Conservation (phyloP, 1,140 invertebrate genomes). For the Steinernema khuongi region DNA sequence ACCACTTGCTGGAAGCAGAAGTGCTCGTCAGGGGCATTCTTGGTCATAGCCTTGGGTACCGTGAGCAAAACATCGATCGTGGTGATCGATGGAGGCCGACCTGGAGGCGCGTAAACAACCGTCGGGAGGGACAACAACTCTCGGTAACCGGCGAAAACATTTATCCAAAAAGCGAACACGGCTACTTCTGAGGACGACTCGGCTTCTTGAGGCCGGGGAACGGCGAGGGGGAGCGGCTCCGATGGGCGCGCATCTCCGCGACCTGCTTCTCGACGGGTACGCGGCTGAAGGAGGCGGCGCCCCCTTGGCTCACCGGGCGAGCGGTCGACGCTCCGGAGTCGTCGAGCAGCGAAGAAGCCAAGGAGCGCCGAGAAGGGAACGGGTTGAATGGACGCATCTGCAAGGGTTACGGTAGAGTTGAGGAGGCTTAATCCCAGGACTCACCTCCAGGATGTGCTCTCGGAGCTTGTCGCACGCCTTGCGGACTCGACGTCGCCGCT, state of each 20-base stretch:
- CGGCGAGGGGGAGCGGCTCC: background rate
- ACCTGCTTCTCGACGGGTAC: background rate
- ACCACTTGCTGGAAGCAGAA: too few species aligned
- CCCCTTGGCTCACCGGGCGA: background rate
- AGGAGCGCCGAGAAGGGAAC: background rate
- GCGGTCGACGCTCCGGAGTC: background rate
- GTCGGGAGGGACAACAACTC: too few species aligned
- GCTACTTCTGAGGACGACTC: background rate
- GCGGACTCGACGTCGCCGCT: background rate
- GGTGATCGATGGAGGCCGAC: too few species aligned
- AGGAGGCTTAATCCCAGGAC: too few species aligned
- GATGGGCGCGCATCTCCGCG: background rate
- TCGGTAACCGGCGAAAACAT: too few species aligned
- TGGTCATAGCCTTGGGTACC: too few species aligned
- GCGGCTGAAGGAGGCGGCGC: background rate
- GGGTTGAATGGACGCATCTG: conserved; percentile 8
- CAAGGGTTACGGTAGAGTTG: too few species aligned
- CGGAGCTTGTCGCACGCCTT: conserved; percentile 4
- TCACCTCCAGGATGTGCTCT: background rate
- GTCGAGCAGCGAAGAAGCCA: background rate
- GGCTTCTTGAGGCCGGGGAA: background rate
- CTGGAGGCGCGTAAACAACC: too few species aligned
- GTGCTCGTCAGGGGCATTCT: too few species aligned
- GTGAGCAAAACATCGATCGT: too few species aligned
- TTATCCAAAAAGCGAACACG: too few species aligned